Evolutionary conservation across 2,888 invertebrate species (phyloP), one percentile per base, ranked within the genome.

Genomic region (Cheilosia urbana): DNA sequence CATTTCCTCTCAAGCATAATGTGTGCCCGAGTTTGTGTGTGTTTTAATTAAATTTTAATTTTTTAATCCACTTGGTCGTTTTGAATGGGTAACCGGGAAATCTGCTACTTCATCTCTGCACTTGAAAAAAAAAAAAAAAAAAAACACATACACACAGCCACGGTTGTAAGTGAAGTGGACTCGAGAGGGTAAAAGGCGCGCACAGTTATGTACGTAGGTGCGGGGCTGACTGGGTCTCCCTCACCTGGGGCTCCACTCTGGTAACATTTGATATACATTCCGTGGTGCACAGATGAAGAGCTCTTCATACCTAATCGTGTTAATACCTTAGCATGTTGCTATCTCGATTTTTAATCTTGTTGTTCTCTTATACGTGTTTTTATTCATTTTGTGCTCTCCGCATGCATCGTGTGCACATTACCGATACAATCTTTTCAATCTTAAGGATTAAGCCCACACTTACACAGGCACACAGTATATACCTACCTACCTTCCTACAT

Each of bases 21-120:
- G 19, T 68, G 37, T 66, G 15, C 21, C 17, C 27, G 47, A 30
- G 40, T 30, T 55, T 69, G 21, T 65, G 49, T 69, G 73, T 62
- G 73, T 30, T 62, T 75, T 77, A 68, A 73, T 63, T 78, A 69
- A 85, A 84, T 80, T 80, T 80, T 77, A 80, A 72, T 76, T 83
- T 81, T 71, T 87, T 81, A 77, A 82, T 80, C 73, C 76, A 80
- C 77, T 81, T 72, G 78, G 73, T 73, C 49, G 62, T 65, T 76
- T 68, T 76, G 79, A 82, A 82, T 81, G 76, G 78, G 78, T 72
- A 73, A 82, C 81, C 65, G 78, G 68, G 72, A 76, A 78, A 79
- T 79, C 73, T 83, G 83, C 68, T 73, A 63, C 83, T 83, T 77
- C 77, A 78, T 77, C 71, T 77, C 71, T 63, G 63, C 65, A 78